Conservation (phyloP, 2,113 vertebrate species). For the Corythornis cristatus region DNA sequence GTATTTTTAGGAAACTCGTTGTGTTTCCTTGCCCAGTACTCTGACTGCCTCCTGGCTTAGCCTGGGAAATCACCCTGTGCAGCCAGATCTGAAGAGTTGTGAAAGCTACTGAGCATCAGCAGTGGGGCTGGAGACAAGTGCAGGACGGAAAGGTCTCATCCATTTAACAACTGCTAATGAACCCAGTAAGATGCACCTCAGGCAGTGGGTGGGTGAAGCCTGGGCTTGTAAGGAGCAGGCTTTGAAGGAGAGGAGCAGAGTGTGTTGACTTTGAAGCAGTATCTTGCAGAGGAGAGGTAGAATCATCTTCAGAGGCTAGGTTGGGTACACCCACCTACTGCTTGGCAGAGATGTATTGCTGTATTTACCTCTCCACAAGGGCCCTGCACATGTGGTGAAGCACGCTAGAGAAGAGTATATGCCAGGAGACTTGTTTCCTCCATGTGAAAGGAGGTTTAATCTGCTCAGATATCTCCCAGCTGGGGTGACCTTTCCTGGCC, state of each 20-base stretch:
- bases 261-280: not conserved
- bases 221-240: not conserved
- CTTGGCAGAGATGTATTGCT: not conserved
- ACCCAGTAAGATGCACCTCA: rapidly evolving
- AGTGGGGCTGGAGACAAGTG: not conserved
- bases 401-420: not conserved
- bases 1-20: not conserved
- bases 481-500: not conserved
- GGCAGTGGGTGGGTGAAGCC: not conserved
- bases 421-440: not conserved
- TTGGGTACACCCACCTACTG: not conserved
- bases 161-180: not conserved
- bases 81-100: not conserved
- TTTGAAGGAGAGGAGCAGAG: not conserved
- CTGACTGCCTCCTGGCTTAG: not conserved
- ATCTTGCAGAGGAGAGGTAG: not conserved
- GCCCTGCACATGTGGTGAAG: not conserved
- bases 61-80: not conserved
- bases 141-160: not conserved
- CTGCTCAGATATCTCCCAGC: not conserved
- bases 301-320: not conserved
- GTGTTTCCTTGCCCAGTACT: not conserved
- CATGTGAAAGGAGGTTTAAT: not conserved
- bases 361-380: not conserved
- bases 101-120: not conserved